Evolutionary conservation across 2,797 vertebrate species (phyloP).

Genomic region (Todus mexicanus): DNA sequence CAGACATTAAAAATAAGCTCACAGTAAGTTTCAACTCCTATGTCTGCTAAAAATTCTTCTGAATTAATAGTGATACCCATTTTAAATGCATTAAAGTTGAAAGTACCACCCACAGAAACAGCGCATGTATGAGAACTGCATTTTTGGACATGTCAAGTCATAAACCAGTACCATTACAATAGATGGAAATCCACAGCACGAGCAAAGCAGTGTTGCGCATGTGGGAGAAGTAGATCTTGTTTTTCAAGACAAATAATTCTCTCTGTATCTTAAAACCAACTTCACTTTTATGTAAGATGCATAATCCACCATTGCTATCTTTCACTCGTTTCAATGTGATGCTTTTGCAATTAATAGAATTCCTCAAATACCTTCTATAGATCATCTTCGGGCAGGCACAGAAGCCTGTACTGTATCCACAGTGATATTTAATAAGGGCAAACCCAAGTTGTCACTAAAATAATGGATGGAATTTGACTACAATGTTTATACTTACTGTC

Average conservation of each 20-base stretch:
- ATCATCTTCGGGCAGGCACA: neutral
- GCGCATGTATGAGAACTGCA: neutral
- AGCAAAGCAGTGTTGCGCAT: neutral
- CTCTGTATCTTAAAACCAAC: neutral
- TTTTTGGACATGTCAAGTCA: neutral
- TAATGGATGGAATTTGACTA: constrained; percentile 31
- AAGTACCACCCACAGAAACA: neutral
- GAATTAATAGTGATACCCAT: neutral
- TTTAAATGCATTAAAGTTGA: neutral
- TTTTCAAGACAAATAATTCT: constrained; percentile 2
- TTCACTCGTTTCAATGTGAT: neutral
- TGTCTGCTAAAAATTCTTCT: neutral
- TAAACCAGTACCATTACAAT: neutral
- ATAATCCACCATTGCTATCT: neutral
- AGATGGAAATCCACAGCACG: neutral
- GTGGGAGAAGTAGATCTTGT: neutral
- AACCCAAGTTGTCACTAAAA: constrained; percentile 29
- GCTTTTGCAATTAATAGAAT: constrained; percentile 37
- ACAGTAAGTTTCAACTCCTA: neutral
- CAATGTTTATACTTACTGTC: constrained; percentile 2
- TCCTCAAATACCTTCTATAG: neutral
- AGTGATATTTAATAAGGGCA: constrained; percentile 15
- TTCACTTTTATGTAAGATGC: neutral
- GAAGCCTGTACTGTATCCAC: neutral
- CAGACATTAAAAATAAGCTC: neutral